A percentile compares a stretch with the other conserved stretches of the same genome.
Conservation (phyloP, 2,888 invertebrate species). For the Amphipyra berbera region DNA sequence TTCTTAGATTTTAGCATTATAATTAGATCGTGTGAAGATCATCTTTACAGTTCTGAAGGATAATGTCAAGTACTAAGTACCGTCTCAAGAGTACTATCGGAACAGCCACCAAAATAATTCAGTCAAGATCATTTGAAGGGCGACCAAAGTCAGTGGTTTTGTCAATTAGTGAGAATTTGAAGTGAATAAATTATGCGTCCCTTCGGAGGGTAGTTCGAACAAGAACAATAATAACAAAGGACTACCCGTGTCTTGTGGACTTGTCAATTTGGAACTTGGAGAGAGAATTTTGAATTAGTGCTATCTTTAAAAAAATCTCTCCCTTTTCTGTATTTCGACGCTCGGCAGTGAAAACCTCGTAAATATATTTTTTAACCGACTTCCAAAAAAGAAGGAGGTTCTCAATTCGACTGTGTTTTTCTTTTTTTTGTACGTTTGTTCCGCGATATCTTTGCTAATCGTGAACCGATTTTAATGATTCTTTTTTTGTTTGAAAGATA, state of each 20-base stretch:
- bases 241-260: conserved; percentile 25
- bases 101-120: conserved; percentile 14
- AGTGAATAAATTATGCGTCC: conserved; percentile 36
- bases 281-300: conserved; percentile 11
- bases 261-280: conserved; percentile 15
- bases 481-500: too few species aligned
- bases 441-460: too few species aligned
- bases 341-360: too few species aligned
- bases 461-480: too few species aligned
- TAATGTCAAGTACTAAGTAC: not conserved
- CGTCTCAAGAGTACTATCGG: not conserved
- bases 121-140: conserved; percentile 18
- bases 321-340: too few species aligned
- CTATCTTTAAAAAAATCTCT: not conserved
- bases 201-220: conserved; percentile 14
- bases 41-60: too few species aligned
- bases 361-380: too few species aligned
- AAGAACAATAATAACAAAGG: conserved; percentile 23
- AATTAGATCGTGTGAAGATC: too few species aligned
- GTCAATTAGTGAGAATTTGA: conserved; percentile 36
- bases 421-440: too few species aligned
- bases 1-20: too few species aligned
- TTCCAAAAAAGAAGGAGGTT: too few species aligned
- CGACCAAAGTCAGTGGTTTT: conserved; percentile 24
- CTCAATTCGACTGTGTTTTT: too few species aligned